Percentiles rank a stretch among this genome's conserved stretches.
These are phyloP conservation scores for Tenthredo distinguenda DNA, from an alignment of 2,888 invertebrate species.

Conservation along the genomic window DNA sequence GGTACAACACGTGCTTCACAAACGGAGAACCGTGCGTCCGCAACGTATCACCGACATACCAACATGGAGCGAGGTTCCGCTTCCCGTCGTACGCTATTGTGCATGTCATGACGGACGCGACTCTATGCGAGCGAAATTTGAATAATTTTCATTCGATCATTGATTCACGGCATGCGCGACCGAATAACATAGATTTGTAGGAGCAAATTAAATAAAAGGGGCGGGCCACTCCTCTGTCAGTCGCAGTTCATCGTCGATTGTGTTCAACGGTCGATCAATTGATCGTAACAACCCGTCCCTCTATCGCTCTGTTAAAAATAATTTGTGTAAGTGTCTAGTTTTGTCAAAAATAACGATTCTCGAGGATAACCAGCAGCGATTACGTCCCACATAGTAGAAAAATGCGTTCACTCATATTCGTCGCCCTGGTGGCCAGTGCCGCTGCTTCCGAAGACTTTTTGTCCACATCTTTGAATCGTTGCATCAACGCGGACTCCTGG, in stretches of 20 bases:
- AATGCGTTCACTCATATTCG: conserved; percentile 76
- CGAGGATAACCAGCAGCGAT: neutral
- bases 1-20: conserved; percentile 42
- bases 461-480: conserved; percentile 81
- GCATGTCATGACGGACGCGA: conserved; percentile 63
- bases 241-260: conserved; percentile 77
- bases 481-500: conserved; percentile 85
- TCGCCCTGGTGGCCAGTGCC: conserved; percentile 81
- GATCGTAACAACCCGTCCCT: conserved; percentile 56
- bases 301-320: neutral
- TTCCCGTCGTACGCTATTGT: conserved; percentile 74
- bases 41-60: conserved; percentile 57
- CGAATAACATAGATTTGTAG: conserved; percentile 77
- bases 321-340: conserved; percentile 23
- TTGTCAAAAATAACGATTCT: neutral
- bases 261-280: conserved; percentile 66
- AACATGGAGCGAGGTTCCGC: conserved; percentile 71
- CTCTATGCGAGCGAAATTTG: conserved; percentile 75
- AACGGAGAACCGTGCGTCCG: neutral
- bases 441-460: conserved; percentile 70
- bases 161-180: conserved; percentile 76
- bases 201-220: conserved; percentile 78
- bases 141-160: conserved; percentile 76
- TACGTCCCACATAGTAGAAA: neutral
- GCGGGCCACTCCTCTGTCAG: conserved; percentile 77